These are phyloP conservation scores for Aspiorhynchus laticeps DNA, from an alignment of 2,113 vertebrate species.

Conservation along the genomic window DNA sequence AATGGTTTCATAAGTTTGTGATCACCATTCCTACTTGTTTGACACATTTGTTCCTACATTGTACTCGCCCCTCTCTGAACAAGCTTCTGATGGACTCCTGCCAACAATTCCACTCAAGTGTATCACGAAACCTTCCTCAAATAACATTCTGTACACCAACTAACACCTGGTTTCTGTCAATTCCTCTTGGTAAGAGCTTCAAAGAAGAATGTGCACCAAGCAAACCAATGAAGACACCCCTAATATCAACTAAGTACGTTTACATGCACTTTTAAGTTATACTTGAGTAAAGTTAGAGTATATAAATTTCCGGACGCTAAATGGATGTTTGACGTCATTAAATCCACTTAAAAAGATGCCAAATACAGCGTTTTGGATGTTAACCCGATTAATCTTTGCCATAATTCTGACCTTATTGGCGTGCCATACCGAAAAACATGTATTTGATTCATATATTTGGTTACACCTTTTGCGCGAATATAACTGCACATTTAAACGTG, in stretches of 20 bases:
- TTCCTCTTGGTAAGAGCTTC: slow-evolving; percentile 28
- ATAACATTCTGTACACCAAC: slow-evolving; percentile 79
- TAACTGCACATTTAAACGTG: slow-evolving; percentile 29
- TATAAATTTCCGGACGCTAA: too few relatives aligned
- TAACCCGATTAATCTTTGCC: too few relatives aligned
- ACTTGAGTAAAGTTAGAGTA: neutral
- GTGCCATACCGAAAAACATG: neutral
- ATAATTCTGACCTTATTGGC: neutral
- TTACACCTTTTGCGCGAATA: neutral
- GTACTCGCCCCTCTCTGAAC: neutral
- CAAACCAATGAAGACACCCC: slow-evolving; percentile 70
- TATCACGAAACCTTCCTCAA: slow-evolving; percentile 58
- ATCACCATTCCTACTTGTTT: neutral
- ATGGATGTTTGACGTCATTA: too few relatives aligned
- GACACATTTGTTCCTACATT: slow-evolving; percentile 6
- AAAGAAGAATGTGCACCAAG: slow-evolving; percentile 54
- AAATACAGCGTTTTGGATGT: too few relatives aligned
- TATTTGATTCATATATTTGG: neutral
- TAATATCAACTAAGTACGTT: slow-evolving; percentile 59
- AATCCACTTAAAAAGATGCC: too few relatives aligned
- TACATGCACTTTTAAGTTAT: neutral
- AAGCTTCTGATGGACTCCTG: slow-evolving; percentile 39
- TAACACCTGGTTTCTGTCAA: slow-evolving; percentile 68
- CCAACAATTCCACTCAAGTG: slow-evolving; percentile 49
- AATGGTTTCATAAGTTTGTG: slow-evolving; percentile 6